A percentile compares a stretch with the other conserved stretches of the same genome.
Conservation (phyloP, 2,113 vertebrate genomes). For the Barnardius zonarius region DNA sequence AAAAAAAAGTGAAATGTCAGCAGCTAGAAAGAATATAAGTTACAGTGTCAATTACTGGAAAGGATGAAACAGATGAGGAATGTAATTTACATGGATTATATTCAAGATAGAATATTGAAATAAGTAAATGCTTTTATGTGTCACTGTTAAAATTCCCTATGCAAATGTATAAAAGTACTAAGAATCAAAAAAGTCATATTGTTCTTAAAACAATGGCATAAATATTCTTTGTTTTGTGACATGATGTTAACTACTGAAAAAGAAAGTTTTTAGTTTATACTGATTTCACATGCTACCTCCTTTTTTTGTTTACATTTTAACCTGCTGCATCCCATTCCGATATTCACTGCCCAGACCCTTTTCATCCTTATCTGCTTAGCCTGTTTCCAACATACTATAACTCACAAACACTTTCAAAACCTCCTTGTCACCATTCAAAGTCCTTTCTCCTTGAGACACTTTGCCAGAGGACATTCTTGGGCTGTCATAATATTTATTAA, state of each 20-base stretch:
- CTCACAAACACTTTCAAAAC: background rate
- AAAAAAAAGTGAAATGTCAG: background rate
- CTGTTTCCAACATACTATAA: background rate
- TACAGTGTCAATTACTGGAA: background rate
- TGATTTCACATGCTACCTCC: background rate
- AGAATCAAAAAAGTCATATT: background rate
- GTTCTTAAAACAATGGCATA: background rate
- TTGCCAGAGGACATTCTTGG: background rate
- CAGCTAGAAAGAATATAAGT: background rate
- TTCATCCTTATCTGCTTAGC: background rate
- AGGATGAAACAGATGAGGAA: background rate
- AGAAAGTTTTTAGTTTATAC: background rate
- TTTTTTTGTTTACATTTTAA: background rate
- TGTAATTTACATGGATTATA: background rate
- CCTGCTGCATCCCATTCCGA: background rate
- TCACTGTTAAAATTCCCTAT: background rate
- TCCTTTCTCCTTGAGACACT: background rate
- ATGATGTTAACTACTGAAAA: background rate
- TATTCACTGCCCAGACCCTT: background rate
- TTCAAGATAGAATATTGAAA: background rate
- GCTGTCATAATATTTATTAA: background rate
- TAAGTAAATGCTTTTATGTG: background rate
- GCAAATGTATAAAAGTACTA: background rate
- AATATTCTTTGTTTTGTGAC: background rate
- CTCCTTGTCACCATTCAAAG: background rate